Percentiles rank a stretch among this genome's conserved stretches.
phyloP scores from a whole-genome alignment of 2,113 vertebrate genomes.

The Caretta caretta region DNA sequence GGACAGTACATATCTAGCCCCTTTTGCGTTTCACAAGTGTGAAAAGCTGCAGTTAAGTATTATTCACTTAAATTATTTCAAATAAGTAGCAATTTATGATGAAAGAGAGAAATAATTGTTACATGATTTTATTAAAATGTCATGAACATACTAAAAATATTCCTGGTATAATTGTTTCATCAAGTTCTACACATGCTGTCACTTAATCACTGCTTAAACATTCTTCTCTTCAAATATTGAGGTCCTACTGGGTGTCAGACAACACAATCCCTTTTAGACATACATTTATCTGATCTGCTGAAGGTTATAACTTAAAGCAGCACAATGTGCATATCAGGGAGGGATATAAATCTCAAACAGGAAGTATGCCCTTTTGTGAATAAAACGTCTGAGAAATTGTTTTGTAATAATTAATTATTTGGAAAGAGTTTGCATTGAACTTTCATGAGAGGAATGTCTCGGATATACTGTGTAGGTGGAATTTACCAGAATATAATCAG shows the following conservation, averaged over 20 bases:
- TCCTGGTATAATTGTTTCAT: background rate
- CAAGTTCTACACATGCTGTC: background rate
- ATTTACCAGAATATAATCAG: background rate
- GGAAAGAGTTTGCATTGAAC: background rate
- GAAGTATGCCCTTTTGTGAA: background rate
- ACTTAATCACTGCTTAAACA: background rate
- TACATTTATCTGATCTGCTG: background rate
- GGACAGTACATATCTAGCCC: background rate
- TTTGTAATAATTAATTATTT: background rate
- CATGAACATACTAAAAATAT: background rate
- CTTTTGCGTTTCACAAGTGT: background rate
- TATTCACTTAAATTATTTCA: background rate
- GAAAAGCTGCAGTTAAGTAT: background rate
- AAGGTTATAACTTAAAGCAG: background rate
- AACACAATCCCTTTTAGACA: fast-evolving
- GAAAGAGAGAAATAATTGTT: background rate
- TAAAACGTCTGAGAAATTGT: background rate
- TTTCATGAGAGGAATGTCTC: background rate
- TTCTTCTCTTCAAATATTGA: background rate
- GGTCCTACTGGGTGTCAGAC: background rate
- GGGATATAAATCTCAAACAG: background rate
- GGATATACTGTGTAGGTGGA: background rate
- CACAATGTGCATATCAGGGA: too few relatives aligned
- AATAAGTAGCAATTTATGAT: background rate
- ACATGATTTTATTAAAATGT: background rate